Base-by-base conservation (phyloP, 1,140 invertebrate genomes). In the Drosophila mauritiana region DNA sequence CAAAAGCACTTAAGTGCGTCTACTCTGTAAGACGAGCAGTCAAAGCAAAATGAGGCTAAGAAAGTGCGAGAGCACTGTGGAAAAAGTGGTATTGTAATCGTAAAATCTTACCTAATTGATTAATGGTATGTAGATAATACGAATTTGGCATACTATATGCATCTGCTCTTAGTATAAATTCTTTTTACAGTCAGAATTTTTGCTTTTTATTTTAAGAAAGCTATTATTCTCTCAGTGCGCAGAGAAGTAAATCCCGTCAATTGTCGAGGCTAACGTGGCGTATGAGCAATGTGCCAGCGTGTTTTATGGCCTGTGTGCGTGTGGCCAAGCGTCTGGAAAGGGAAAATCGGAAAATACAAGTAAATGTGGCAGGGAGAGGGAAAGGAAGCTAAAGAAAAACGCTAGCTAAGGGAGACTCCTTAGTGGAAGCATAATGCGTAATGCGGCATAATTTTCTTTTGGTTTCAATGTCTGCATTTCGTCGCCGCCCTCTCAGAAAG, bases 1-100 rank as follows among this genome's bases (percentile, higher is more conserved):
- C 73, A 78, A 57, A 90, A 89, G 80, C 84, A 90, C 85, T 89
- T 89, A 90, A 89, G 85, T 84, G 68, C 77, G 73, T 84, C 84
- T 83, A 89, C 80, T 80, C 78, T 80, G 84, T 76, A 27, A 48
- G 49, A 36, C 37, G 49, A 46, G n/a, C 40, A 45, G 53, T 52
- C 54, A 46, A 75, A 74, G 58, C 34, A 52, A 42, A 67, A 53
- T 37, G 13, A 42, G 42, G 40, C 25, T 27, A 73, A 51, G 39
- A 31, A 56, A 55, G 49, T 12, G n/a, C 34, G 43, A 25, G 4
- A 34, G 22, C 61, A 53, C 61, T 1, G 61, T 0, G 12, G 2
- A 13, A 17, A 51, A 25, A 0, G 0, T 20, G 8, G 8, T 42
- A 15, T 42, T 10, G 0, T 8, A 0, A 3, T 31, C 2, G 8